Evolutionary conservation across 2,797 vertebrate species (phyloP), one percentile per base, ranked within the genome.

Genomic region (Diplodus puntazzo): DNA sequence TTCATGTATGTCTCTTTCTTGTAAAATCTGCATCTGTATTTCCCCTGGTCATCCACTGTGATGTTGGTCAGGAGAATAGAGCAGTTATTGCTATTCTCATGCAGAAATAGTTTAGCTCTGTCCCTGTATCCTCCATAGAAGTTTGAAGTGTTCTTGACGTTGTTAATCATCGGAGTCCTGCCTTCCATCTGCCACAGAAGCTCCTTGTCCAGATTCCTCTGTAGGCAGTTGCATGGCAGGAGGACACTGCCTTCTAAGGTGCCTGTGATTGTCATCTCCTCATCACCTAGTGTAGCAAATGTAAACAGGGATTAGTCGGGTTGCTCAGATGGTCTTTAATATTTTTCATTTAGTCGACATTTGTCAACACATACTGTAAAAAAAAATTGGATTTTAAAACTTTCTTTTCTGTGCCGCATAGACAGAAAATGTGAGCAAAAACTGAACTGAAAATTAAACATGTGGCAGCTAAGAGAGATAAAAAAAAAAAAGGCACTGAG

Each of bases 1-100:
- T 0, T 0, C 0, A 0, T 0, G 7, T 77, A 27, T 1, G 0
- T 0, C 0, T 0, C 0, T 0, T 8, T 0, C 0, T 0, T 0
- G 1, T 0, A 0, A 45, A 54, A 81, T 3, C 0, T 0, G n/a
- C 93, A 94, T 21, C 0, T 59, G 80, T 92, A 95, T 2, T 0
- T 0, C 11, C 85, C 76, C 2, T 25, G 2, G 68, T 94, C 89
- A 1, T 4, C 2, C 0, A 0, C 0, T 25, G 30, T 85, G 67
- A 92, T 21, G 12, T 85, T 79, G 2, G 0, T 57, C 3, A 94
- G 63, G 6, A 34, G 66, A 45, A 94, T 0, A 3, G 92, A 91
- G 67, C 94, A 94, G 80, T 92, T 69, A 1, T 1, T 46, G 0
- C 11, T 45, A 7, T 73, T 21, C 0, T 13, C 6, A 1, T 0